phyloP scores from a whole-genome alignment of 2,888 invertebrate species.

The Steromphala cineraria region DNA sequence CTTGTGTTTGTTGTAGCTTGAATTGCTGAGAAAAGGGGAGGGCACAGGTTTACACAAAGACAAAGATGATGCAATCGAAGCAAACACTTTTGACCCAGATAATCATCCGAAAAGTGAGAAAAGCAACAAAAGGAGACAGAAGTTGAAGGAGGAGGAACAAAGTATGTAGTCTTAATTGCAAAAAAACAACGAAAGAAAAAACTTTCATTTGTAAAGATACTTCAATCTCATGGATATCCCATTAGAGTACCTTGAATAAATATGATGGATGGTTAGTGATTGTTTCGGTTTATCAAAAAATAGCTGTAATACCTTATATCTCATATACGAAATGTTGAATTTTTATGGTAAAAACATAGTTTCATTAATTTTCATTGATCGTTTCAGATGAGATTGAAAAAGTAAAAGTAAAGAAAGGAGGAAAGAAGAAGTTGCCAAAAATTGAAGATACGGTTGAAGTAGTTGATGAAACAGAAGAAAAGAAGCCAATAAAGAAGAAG shows the following conservation, averaged over 20 bases:
- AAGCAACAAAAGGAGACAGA: conserved; percentile 66
- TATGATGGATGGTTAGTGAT: too few relatives aligned
- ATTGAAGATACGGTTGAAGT: conserved; percentile 41
- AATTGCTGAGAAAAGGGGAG: conserved; percentile 61
- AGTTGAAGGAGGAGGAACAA: conserved; percentile 33
- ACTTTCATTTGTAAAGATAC: too few relatives aligned
- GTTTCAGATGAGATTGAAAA: conserved; percentile 29
- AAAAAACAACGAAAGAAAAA: not conserved
- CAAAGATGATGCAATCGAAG: conserved; percentile 61
- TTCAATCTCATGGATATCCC: too few relatives aligned
- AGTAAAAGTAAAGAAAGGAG: conserved; percentile 40
- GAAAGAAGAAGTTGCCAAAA: conserved; percentile 37
- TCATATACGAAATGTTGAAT: not conserved
- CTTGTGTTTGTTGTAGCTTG: conserved; percentile 47
- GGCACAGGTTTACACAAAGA: conserved; percentile 64
- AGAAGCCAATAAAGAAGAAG: conserved; percentile 48
- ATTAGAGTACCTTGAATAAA: too few relatives aligned
- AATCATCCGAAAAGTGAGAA: conserved; percentile 66
- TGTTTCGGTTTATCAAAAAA: too few relatives aligned
- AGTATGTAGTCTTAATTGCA: not conserved
- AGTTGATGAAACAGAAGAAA: conserved; percentile 46
- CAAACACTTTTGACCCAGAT: conserved; percentile 72
- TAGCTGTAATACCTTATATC: too few relatives aligned
- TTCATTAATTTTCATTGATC: not conserved
- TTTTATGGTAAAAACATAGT: too few relatives aligned